A percentile compares a stretch with the other conserved stretches of the same genome.
phyloP scores from a whole-genome alignment of 2,888 invertebrate species.

The Xylocampa areola region DNA sequence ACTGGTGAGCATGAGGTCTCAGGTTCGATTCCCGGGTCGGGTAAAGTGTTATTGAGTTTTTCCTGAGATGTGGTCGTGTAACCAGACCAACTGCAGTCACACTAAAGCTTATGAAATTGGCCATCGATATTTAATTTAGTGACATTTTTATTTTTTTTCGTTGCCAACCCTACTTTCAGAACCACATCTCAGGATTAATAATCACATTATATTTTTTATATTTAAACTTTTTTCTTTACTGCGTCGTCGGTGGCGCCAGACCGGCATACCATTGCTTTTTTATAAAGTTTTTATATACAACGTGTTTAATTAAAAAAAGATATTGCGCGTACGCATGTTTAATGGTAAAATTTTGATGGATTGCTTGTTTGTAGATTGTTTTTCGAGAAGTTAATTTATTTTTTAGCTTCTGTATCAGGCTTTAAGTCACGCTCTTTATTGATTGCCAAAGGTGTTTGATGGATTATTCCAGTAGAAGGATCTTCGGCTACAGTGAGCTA shows the following conservation, averaged over 20 bases:
- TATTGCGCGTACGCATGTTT: constrained; percentile 55
- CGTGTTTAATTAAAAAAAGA: constrained; percentile 64
- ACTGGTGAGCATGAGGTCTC: too few relatives aligned
- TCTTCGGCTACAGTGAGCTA: background rate
- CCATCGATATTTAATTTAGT: too few relatives aligned
- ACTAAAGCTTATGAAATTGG: too few relatives aligned
- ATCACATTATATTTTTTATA: constrained; percentile 76
- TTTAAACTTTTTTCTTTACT: constrained; percentile 67
- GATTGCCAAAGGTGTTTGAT: background rate
- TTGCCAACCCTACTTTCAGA: constrained; percentile 57
- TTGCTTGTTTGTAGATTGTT: constrained; percentile 32
- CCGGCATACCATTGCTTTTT: constrained; percentile 61
- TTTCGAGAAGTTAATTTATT: constrained; percentile 23
- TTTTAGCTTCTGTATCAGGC: constrained; percentile 18
- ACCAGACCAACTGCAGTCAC: too few relatives aligned
- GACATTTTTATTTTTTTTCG: too few relatives aligned
- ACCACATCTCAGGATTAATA: constrained; percentile 74
- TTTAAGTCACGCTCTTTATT: constrained; percentile 1
- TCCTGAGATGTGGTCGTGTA: too few relatives aligned
- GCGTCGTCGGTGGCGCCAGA: constrained; percentile 78
- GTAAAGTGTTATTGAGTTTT: too few relatives aligned
- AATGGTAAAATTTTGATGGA: constrained; percentile 54
- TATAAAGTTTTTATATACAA: constrained; percentile 61
- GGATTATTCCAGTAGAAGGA: background rate
- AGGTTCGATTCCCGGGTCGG: too few relatives aligned